A percentile compares a stretch with the other conserved stretches of the same genome.
Conservation (phyloP, 2,888 invertebrate species). For the Temnothorax rugatulus region DNA sequence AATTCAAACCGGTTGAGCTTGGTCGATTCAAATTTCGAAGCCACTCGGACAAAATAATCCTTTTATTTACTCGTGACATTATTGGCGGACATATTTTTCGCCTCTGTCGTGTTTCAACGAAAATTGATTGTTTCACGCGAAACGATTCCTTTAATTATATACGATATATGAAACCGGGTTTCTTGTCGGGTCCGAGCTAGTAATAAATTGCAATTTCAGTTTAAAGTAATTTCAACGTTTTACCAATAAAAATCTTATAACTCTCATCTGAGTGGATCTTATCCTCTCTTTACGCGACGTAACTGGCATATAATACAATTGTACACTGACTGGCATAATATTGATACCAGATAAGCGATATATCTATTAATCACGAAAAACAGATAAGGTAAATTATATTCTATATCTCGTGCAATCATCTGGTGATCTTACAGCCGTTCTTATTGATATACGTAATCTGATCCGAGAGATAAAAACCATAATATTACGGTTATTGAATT, state of each 20-base stretch:
- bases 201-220: neutral
- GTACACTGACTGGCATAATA: neutral
- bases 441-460: neutral
- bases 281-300: neutral
- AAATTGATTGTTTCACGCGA: neutral
- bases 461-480: conserved; percentile 22
- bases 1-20: conserved; percentile 23
- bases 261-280: neutral
- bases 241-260: neutral
- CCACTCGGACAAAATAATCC: neutral
- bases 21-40: conserved; percentile 4
- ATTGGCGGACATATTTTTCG: neutral
- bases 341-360: conserved; percentile 18
- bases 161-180: neutral
- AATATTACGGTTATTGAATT: conserved; percentile 14
- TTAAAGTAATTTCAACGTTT: neutral
- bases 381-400: conserved; percentile 20
- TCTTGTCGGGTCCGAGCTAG: neutral
- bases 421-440: neutral
- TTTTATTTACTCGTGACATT: neutral
- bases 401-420: neutral
- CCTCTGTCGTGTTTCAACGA: neutral
- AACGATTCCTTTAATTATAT: neutral
- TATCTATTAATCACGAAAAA: conserved; percentile 13
- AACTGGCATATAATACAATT: conserved; percentile 3